Base-by-base conservation (phyloP, 2,797 vertebrate genomes). In the Hipposideros larvatus region DNA sequence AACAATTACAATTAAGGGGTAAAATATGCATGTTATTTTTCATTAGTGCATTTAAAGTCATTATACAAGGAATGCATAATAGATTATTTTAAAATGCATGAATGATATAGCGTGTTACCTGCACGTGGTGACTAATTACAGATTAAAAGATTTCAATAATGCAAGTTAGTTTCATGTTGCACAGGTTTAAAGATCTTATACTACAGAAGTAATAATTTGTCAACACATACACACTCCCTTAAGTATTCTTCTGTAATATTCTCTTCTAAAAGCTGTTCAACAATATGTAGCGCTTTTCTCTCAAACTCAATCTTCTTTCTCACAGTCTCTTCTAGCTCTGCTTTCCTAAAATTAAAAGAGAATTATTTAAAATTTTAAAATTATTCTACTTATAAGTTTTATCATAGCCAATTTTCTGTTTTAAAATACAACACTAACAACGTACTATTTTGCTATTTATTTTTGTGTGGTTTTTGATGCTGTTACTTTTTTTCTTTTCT, bases 251-350 rank as follows among this genome's bases (percentile, higher is more conserved):
- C 99, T 9, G 99, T 97, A 92, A 99, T 98, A 7, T 98, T 98
- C 84, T 99, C 98, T 92, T 99, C 99, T 95, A 99, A 97, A n/a
- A 99, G 99, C 2, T 99, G 98, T 98, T 99, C 99, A 91, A 99
- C 99, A 90, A 99, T 94, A 92, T 94, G 95, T 94, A 99, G 94
- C 3, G 99, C 99, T 98, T 98, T 99, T 91, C 97, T 99, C 95
- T 99, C 99, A 97, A 98, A 98, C 57, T 99, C 99, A 77, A 99
- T 96, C 97, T 99, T 99, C 97, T 98, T 98, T 97, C 97, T 98
- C 85, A 99, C 95, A 73, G 98, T 98, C 94, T 99, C 99, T 97
- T 98, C 99, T 87, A 99, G 74, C n/a, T 97, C 96, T 88, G 99
- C 99, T 98, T 98, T 99, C 98, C 99, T 99, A 97, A 84, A 97